A percentile compares a stretch with the other conserved stretches of the same genome.
These are phyloP conservation scores for Ambastaia sidthimunki DNA, from an alignment of 2,797 vertebrate genomes.

Conservation along the genomic window DNA sequence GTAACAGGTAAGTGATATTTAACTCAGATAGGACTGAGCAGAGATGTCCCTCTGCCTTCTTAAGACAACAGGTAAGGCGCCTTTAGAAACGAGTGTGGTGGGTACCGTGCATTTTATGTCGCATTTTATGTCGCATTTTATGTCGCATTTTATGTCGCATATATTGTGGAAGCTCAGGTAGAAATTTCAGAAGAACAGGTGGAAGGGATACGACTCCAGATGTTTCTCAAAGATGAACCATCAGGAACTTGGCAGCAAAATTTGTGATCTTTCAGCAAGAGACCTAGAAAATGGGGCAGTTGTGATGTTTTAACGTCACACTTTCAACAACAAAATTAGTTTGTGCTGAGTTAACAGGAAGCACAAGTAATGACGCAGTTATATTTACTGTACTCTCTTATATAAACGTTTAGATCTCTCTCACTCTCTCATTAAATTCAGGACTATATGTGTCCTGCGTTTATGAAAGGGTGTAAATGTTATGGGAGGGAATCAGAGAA, in stretches of 20 bases:
- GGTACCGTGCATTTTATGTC: not conserved
- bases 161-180: conserved; percentile 15
- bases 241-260: conserved; percentile 17
- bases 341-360: conserved; percentile 87
- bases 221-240: conserved; percentile 1
- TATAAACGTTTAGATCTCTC: conserved; percentile 38
- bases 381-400: conserved; percentile 73
- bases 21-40: too few relatives aligned
- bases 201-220: not conserved
- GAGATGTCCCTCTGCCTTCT: not conserved
- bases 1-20: conserved; percentile 34
- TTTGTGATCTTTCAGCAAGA: too few relatives aligned
- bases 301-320: conserved; percentile 34
- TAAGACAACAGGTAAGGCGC: conserved; percentile 1
- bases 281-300: conserved; percentile 25
- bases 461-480: conserved; percentile 85
- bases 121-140: too few relatives aligned
- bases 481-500: conserved; percentile 82
- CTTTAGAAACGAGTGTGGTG: not conserved
- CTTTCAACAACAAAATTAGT: conserved; percentile 66
- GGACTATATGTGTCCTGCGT: conserved; percentile 5
- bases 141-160: too few relatives aligned
- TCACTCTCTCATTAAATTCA: conserved; percentile 6
- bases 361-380: conserved; percentile 88
- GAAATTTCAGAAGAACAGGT: conserved; percentile 33